phyloP scores from a whole-genome alignment of 2,888 invertebrate species.

The Cephus pygmeus region DNA sequence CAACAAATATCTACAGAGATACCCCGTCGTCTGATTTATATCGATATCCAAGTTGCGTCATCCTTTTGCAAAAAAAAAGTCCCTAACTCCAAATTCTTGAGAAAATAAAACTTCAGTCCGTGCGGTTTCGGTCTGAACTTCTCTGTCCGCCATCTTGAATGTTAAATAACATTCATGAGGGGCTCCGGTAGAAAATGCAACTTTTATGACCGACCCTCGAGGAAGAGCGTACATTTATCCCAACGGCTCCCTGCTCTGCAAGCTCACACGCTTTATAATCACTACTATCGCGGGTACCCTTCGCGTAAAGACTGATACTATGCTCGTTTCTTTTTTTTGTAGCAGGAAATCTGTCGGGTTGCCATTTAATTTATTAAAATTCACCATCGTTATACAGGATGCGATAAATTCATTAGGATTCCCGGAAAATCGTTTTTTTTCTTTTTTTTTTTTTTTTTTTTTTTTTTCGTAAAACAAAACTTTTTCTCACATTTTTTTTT shows the following conservation, averaged over 20 bases:
- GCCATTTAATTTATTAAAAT: background rate
- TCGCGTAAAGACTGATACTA: conserved; percentile 34
- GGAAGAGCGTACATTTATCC: conserved; percentile 43
- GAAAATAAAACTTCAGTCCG: background rate
- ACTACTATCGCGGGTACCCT: background rate
- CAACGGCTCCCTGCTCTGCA: conserved; percentile 6
- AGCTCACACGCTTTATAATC: background rate
- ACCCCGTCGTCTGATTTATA: background rate
- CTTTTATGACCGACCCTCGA: conserved; percentile 42
- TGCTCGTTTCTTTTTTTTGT: background rate
- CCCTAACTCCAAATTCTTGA: background rate
- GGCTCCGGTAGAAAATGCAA: conserved; percentile 38
- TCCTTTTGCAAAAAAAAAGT: background rate
- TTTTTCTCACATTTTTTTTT: background rate
- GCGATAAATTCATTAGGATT: background rate
- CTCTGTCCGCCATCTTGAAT: conserved; percentile 27
- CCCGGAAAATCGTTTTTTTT: background rate
- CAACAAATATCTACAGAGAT: too few species aligned
- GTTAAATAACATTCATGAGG: conserved; percentile 46
- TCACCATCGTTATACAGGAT: background rate
- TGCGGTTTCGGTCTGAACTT: conserved; percentile 14
- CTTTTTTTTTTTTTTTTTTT: background rate
- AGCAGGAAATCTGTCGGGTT: too few species aligned
- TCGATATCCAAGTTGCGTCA: background rate
- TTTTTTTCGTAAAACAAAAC: background rate